Evolutionary conservation across 1,140 invertebrate genomes (phyloP), one percentile per base, ranked within the genome.

Genomic region (Archivesica marissinica): DNA sequence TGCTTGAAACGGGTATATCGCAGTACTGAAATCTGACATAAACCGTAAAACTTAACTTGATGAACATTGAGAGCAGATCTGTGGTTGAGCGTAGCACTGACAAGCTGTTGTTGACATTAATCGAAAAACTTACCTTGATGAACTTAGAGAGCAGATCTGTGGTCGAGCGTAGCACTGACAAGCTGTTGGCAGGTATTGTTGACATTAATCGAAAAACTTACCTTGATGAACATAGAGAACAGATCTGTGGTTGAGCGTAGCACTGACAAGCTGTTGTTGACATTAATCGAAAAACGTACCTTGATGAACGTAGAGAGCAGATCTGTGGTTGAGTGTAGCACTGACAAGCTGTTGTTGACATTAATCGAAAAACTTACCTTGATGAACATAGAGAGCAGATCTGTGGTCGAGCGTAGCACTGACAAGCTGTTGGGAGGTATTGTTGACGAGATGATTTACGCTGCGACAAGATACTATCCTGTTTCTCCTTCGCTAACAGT

Each of bases 241-340:
- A n/a, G n/a, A n/a, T n/a, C n/a, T n/a, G n/a, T n/a, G n/a, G n/a
- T n/a, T n/a, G n/a, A n/a, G n/a, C n/a, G n/a, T n/a, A n/a, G n/a
- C n/a, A n/a, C n/a, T n/a, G n/a, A n/a, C n/a, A n/a, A n/a, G n/a
- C n/a, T n/a, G n/a, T n/a, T n/a, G n/a, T n/a, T n/a, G n/a, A n/a
- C n/a, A n/a, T n/a, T n/a, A n/a, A n/a, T n/a, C n/a, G n/a, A 50
- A 28, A 28, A 17, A n/a, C 85, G 87, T 77, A 92, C 92, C 91
- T 91, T 15, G 88, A 84, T 30, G 87, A 78, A 85, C 92, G 93
- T 6, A 91, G 70, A 6, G 86, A 88, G 85, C 93, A 93, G 1
- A 93, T 85, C 41, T 66, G 86, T 11, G 93, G 89, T 39, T 90
- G 87, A 13, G 91, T 91, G 88, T 83, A 92, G 76, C 93, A 93